Evolutionary conservation across 2,888 invertebrate species (phyloP).

Genomic region (Incurvaria masculella): DNA sequence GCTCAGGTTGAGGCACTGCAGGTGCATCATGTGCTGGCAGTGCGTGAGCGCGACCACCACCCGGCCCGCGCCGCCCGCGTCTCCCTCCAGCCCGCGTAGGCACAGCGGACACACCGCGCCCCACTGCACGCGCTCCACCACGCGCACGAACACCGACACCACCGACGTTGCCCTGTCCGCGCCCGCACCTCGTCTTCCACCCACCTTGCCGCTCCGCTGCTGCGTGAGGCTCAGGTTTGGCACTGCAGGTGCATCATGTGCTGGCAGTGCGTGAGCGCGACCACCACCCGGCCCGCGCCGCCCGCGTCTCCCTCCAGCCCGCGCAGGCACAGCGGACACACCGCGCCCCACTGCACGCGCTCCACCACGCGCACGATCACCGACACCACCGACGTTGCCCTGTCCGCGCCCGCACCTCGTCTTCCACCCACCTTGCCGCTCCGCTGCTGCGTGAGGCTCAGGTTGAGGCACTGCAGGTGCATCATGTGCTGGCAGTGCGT

Average conservation of each 20-base stretch:
- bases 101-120: slow-evolving; percentile 73
- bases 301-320: slow-evolving; percentile 59
- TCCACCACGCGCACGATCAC: slow-evolving; percentile 59
- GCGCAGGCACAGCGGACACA: slow-evolving; percentile 65
- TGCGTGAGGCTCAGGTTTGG: slow-evolving; percentile 67
- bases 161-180: slow-evolving; percentile 66
- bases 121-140: slow-evolving; percentile 62
- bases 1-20: slow-evolving; percentile 74
- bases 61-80: slow-evolving; percentile 52
- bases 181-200: too few relatives aligned
- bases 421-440: too few relatives aligned
- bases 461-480: slow-evolving; percentile 76
- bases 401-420: slow-evolving; percentile 8
- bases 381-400: background rate
- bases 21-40: slow-evolving; percentile 78
- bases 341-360: slow-evolving; percentile 56
- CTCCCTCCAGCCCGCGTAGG: slow-evolving; percentile 62
- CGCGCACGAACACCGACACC: too few relatives aligned
- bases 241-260: slow-evolving; percentile 82
- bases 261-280: slow-evolving; percentile 68
- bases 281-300: slow-evolving; percentile 53
- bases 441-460: slow-evolving; percentile 67
- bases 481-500: slow-evolving; percentile 76
- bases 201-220: too few relatives aligned
- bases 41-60: slow-evolving; percentile 63